Base-by-base conservation (phyloP, 2,888 invertebrate species). In the Plusia festucae region DNA sequence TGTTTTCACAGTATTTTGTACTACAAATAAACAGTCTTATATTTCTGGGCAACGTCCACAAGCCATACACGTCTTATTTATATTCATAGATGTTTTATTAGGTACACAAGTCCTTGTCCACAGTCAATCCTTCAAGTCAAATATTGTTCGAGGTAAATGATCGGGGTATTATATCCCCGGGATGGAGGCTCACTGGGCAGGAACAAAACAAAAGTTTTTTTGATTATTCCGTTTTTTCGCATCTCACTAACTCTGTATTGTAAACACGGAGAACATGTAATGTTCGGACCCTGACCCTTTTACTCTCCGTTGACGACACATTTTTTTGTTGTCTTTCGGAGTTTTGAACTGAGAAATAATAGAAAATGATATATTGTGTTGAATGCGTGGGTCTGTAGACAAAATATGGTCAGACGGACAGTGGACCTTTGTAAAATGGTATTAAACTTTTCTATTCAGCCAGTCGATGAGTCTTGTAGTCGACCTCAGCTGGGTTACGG, bases 11-110 rank as follows among this genome's bases (percentile, higher is more conserved):
- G 2, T 11, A 49, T 20, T 9, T 49, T 49, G 15, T 8, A 8
- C 20, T 18, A n/a, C 18, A 16, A 18, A 49, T 20, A 49, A 49
- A 49, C 8, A 18, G 3, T 20, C 46, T 18, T 11, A 49, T 13
- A 18, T 49, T 16, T 18, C 18, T 13, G 7, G 20, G 18, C 53
- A 11, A 24, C 34, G 49, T 54, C 34, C 16, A n/a, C 44, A 34
- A 53, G 49, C 51, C 49, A 55, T 58, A 65, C 52, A 55, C 64
- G 52, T 51, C 67, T 53, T 70, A 70, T 79, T 76, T 68, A 71
- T 77, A 73, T 81, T 73, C 78, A 81, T 71, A 65, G 68, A 67
- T 20, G 64, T 80, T 78, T 76, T 79, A 79, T 73, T 61, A 69
- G 58, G 32, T 51, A 62, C 57, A 65, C 54, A 54, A 73, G 58